Conservation (phyloP, 2,797 vertebrate species). For the Pelochelys cantorii region DNA sequence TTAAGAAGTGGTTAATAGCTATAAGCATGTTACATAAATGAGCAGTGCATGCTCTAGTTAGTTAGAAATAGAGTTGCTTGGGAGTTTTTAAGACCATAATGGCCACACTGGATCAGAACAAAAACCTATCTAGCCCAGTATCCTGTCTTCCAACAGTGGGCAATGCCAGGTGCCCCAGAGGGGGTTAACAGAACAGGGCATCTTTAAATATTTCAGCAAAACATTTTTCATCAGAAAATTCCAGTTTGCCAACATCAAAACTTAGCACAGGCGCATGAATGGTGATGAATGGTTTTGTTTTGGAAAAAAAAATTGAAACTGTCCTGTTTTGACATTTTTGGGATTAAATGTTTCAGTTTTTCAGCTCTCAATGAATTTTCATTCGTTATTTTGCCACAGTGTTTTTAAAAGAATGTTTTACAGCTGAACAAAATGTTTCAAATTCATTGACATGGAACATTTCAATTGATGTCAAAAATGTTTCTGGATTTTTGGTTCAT, state of each 20-base stretch:
- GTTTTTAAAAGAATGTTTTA: background rate
- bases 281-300: background rate
- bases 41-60: background rate
- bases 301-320: background rate
- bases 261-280: background rate
- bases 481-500: background rate
- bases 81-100: background rate
- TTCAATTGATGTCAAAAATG: background rate
- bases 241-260: background rate
- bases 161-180: too few relatives aligned
- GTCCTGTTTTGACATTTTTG: background rate
- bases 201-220: background rate
- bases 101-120: too few relatives aligned
- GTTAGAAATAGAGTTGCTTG: background rate
- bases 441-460: background rate
- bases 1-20: conserved; percentile 38
- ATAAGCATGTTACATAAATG: conserved; percentile 45
- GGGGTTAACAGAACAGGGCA: too few relatives aligned
- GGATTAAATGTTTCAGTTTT: background rate
- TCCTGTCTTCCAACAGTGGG: too few relatives aligned
- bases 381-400: background rate
- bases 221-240: background rate
- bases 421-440: background rate
- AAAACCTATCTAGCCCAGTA: too few relatives aligned
- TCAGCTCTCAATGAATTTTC: background rate